Base-by-base conservation (phyloP, 1,140 invertebrate species). In the Tachypleus tridentatus region DNA sequence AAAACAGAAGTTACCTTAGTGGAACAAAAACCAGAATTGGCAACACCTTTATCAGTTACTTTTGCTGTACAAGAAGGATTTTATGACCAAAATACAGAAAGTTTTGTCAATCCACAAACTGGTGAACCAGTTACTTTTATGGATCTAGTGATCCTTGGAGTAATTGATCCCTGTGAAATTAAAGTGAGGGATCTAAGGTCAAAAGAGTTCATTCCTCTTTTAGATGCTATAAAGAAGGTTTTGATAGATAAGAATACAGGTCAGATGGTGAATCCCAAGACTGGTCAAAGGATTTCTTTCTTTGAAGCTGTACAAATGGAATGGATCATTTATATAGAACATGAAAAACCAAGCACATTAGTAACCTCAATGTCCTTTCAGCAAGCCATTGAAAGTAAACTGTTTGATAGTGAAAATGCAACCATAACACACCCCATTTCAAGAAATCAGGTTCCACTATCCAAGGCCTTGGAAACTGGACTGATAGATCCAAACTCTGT, bases 261-360 rank as follows among this genome's bases (percentile, higher is more conserved):
- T 7, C 85, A 87, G 73, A 91, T 97, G 73, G 87, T 86, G 73
- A 88, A 96, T 76, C 85, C 87, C 1, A 81, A 85, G 66, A 87
- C 86, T 61, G 85, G 84, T 47, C 87, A 91, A 74, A 82, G 84
- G 60, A 82, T 93, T 56, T 82, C 87, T 4, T 91, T 94, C 76
- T 86, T 91, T 76, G 87, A 93, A 74, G 91, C 90, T 67, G 81
- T 93, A 53, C 82, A 87, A 72, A 76, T 83, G 57, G 82, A 82
- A 54, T 84, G 85, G 82, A 86, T 89, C 66, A 47, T 4, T 60
- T 48, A 8, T n/a, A 11, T 11, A 60, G 59, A 49, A 60, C 10
- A 9, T 6, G 47, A 60, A 60, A 47, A 54, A 57, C 4, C 10
- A 51, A 8, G 5, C 29, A 56, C 51, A 9, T 10, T 51, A 10